These are phyloP conservation scores for Thomomys bottae DNA, from an alignment of 2,113 vertebrate genomes.

Conservation along the genomic window DNA sequence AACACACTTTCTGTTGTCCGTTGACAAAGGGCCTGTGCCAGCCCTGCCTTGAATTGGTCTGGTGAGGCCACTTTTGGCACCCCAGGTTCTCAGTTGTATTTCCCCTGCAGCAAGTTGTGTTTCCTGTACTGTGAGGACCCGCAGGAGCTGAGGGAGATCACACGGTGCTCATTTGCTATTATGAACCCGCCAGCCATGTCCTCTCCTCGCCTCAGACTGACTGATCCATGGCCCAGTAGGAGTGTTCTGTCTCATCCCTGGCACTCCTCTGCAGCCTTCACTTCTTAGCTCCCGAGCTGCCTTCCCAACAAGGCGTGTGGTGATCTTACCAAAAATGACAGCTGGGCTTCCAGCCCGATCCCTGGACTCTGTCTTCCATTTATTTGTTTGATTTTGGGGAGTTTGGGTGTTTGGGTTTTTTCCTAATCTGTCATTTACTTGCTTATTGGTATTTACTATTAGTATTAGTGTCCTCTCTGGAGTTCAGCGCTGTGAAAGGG, in stretches of 20 bases:
- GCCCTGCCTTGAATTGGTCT: not conserved
- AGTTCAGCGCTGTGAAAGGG: not conserved
- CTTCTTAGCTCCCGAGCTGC: not conserved
- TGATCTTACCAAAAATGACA: not conserved
- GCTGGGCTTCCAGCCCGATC: not conserved
- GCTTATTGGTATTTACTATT: too few relatives aligned
- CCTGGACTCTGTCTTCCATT: not conserved
- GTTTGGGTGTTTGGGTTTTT: too few relatives aligned
- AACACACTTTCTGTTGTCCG: not conserved
- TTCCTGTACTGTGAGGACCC: not conserved
- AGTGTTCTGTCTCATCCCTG: not conserved
- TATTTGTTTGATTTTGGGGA: not conserved
- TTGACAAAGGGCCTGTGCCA: not conserved
- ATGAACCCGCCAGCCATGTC: not conserved
- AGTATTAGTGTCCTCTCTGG: not conserved
- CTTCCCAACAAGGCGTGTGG: not conserved
- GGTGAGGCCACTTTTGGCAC: not conserved
- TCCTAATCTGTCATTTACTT: not conserved
- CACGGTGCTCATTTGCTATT: fast-evolving
- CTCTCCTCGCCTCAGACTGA: not conserved
- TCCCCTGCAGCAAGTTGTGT: not conserved
- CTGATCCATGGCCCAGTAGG: not conserved
- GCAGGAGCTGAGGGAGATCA: not conserved
- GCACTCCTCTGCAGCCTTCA: not conserved
- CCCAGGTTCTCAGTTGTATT: not conserved